Percentiles rank a stretch among this genome's conserved stretches.
Conservation (phyloP, 2,888 invertebrate species). For the Xanthorhoe designata region DNA sequence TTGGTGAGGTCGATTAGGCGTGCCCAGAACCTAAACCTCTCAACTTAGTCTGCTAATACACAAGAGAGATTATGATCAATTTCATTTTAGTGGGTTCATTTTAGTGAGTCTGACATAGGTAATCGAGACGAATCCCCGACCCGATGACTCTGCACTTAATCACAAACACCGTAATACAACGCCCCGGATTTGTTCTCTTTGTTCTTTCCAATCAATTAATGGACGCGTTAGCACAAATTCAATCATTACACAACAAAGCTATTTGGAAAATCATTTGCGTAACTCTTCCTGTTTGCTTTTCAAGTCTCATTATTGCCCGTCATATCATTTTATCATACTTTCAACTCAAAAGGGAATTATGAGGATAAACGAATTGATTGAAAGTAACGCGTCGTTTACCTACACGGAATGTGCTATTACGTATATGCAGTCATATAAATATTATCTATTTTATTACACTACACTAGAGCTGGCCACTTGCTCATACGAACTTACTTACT, state of each 20-base stretch:
- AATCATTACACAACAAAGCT: slow-evolving; percentile 6
- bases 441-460: no score
- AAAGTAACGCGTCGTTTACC: not conserved
- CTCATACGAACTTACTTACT: no score
- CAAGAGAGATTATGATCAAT: not conserved
- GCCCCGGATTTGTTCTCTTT: not conserved
- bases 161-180: not conserved
- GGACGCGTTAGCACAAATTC: slow-evolving; percentile 4
- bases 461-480: no score
- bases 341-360: slow-evolving; percentile 1
- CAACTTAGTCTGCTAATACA: not conserved
- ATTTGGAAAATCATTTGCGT: slow-evolving; percentile 12
- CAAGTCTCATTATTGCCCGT: slow-evolving; percentile 16
- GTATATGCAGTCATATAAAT: not conserved
- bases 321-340: slow-evolving; percentile 21
- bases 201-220: slow-evolving; percentile 2
- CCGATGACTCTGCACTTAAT: not conserved
- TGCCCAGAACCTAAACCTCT: not conserved
- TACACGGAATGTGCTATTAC: not conserved
- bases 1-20: not conserved
- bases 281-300: slow-evolving; percentile 21
- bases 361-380: slow-evolving; percentile 19
- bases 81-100: no score
- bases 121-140: no score
- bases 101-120: no score